Base-by-base conservation (phyloP, 92 coral and sea anemone genomes). In the Porites lobata region DNA sequence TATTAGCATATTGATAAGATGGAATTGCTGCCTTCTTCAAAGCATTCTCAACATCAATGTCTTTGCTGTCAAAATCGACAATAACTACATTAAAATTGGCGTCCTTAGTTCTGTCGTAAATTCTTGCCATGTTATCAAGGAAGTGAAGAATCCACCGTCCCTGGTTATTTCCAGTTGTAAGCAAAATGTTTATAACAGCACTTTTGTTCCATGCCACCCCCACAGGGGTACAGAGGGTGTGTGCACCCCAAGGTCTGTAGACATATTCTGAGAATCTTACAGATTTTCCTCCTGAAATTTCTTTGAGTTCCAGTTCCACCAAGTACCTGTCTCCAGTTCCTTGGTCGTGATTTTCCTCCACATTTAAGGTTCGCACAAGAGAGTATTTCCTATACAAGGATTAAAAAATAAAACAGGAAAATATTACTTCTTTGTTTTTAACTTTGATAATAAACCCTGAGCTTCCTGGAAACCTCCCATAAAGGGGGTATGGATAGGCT, bases 91-190 rank as follows among this genome's bases (percentile, higher is more conserved):
- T 96, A 54, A 94, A 90, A 63, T 93, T 86, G 21, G 29, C 20
- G 69, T 96, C 98, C 69, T 89, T 82, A 7, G 98, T 94, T 56
- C 74, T 83, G 9, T 69, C 73, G 50, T 91, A 83, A 63, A 96
- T 94, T 74, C 88, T 86, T 24, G 93, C 93, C 87, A 96, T 92
- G 83, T 88, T 91, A 76, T 96, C 80, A 18, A 96, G 87, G 20
- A 96, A 94, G 75, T 96, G 97, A 20, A 91, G 87, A 53, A 94
- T 94, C 99, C 99, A 96, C 21, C 92, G 88, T 32, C 95, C 98
- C 67, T 96, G 99, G 65, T 92, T 92, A n/a, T 94, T 93, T 29
- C 99, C 99, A 24, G 96, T 86, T 1, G 96, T 90, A 1, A 94
- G 70, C 6, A 96, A 51, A 61, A 96, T 86, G 82, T 96, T 91